Base-by-base conservation (phyloP, 2,888 invertebrate genomes). In the Spisula subtruncata region DNA sequence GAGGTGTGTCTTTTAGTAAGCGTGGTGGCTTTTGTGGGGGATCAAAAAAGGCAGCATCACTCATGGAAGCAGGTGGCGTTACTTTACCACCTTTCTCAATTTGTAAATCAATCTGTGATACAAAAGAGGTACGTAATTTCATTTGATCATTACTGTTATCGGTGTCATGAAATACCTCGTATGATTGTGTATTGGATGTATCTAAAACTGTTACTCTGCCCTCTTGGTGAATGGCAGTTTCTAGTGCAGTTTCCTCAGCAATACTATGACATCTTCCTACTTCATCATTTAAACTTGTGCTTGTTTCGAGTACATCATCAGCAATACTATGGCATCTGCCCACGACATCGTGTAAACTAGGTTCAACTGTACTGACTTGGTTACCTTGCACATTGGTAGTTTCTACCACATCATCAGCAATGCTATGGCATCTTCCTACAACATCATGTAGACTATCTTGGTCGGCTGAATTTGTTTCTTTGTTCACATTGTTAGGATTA, bases 21-120 rank as follows among this genome's bases (percentile, higher is more conserved):
- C 87, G 83, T 29, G 87, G 79, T 46, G 91, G 88, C 16, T 48
- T 81, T 51, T 46, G 81, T 48, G 91, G 91, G 75, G 85, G 89
- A 56, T 89, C 88, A 81, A 84, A 88, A 46, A 84, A 18, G 32
- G 66, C 60, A 20, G 60, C 79, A 35, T 80, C 80, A 71, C 29
- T 29, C 29, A n/a, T 41, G 29, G 29, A n/a, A 54, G 86, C 83
- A 51, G 88, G 88, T 20, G 82, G 84, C 20, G 87, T 83, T 12
- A 84, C 81, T 56, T 75, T 46, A 32, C 51, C 88, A 71, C 88
- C 54, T 35, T 46, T 66, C 10, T 89, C 88, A 29, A 89, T n/a
- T n/a, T 75, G 20, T 51, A 89, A 75, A 54, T 85, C 79, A 18
- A 89, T 48, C 51, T 81, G 66, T 66, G 85, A 80, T 46, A 75